Conservation (phyloP, 1,140 invertebrate species). For the Mamestra configurata region DNA sequence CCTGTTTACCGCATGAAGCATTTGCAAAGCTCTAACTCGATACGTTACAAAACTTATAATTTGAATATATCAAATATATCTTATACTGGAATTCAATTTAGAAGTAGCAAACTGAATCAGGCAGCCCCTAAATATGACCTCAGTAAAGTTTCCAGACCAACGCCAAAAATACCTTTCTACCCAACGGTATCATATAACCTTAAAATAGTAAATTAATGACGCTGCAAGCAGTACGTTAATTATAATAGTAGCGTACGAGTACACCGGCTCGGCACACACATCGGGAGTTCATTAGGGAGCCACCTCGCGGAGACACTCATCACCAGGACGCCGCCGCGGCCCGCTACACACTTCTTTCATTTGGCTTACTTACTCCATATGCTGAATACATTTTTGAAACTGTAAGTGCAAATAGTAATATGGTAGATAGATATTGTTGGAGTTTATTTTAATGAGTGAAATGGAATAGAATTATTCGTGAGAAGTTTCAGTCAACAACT, state of each 20-base stretch:
- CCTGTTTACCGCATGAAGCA: no score
- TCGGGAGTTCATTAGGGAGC: constrained; percentile 45
- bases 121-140: no score
- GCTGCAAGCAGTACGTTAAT: constrained; percentile 24
- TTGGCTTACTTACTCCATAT: constrained; percentile 34
- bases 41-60: no score
- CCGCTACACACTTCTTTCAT: constrained; percentile 31
- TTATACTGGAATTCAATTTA: no score
- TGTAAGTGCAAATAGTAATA: constrained; percentile 1
- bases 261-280: neutral
- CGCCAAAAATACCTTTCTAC: neutral
- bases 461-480: neutral
- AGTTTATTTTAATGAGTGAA: constrained; percentile 1
- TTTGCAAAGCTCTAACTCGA: no score
- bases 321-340: constrained; percentile 24
- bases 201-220: neutral
- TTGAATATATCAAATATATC: no score
- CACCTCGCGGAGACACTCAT: constrained; percentile 40
- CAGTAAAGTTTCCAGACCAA: neutral
- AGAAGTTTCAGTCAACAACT: no score
- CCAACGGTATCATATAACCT: neutral
- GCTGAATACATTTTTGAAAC: constrained; percentile 14
- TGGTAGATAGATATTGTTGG: neutral
- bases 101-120: no score
- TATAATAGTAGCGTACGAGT: constrained; percentile 13